Base-by-base conservation (phyloP, 2,113 vertebrate genomes). In the Mustela lutreola region DNA sequence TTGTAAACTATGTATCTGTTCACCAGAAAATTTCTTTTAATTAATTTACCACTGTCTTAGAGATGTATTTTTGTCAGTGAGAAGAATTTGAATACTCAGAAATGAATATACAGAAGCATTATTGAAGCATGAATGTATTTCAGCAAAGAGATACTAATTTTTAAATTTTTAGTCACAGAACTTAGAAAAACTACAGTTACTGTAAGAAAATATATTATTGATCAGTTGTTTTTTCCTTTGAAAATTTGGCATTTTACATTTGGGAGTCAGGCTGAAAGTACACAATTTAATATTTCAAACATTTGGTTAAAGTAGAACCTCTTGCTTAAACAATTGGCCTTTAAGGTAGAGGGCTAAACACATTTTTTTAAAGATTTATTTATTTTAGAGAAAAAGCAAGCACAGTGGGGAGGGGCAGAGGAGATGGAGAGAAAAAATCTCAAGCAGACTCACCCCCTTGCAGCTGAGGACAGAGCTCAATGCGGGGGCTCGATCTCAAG, bases 101-200 rank as follows among this genome's bases (percentile, higher is more conserved):
- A 60, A 18, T 79, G 45, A 81, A 31, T 48, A 36, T 12, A 0
- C 50, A 80, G 42, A 92, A 28, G 33, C 39, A 85, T 39, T 95
- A 50, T n/a, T 83, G 95, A 89, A 48, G 42, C n/a, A 89, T 24
- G 42, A 87, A 67, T 53, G 65, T 96, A 16, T 89, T 18, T 92
- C 87, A 91, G 95, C 75, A 98, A 97, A 97, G 90, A 62, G 89
- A 86, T 97, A 96, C 96, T 94, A 86, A 97, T 97, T 97, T 92
- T 95, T 94, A 11, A 76, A 89, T 89, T 71, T 94, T 95, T 50
- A 97, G 85, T 95, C 56, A 80, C 28, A 91, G 18, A 97, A 92
- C 96, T 95, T 45, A 76, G 73, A 28, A 76, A 42, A 76, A 45
- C 24, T 76, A 45, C 73, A 45, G 39, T 76, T 76, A 76, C 73